Base-by-base conservation (phyloP, 2,797 vertebrate genomes). In the Oophaga sylvatica region DNA sequence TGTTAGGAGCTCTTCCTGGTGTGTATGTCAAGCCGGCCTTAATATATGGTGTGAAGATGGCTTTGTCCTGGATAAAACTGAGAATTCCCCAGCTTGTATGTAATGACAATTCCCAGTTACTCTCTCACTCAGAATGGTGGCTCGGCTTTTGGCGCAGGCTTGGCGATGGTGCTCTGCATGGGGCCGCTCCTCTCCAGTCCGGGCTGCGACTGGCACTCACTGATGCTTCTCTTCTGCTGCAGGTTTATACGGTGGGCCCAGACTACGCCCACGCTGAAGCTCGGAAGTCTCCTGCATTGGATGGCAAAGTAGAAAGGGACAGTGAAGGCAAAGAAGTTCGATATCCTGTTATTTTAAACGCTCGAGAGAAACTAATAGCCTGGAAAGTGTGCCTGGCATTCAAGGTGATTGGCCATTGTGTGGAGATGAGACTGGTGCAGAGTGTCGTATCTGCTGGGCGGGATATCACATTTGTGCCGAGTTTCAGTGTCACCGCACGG, bases 321-420 rank as follows among this genome's bases (percentile, higher is more conserved):
- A 97, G 97, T 65, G 97, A 97, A 94, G 97, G 96, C 80, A 97
- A 97, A 90, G 97, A 97, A 95, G 96, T 97, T 15, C 94, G 97
- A 8, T 97, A 97, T 87, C 97, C 97, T 26, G 97, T 97, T 85
- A 97, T 97, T 88, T 94, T 97, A 80, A 97, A 97, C 83, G 97
- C 97, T 86, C 93, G 96, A 85, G 97, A 97, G 91, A 97, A 97
- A 90, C 93, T 97, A 90, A 97, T 97, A 81, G 97, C 97, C 71
- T 97, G 97, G 97, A 97, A 97, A 95, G 97, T 97, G 75, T 97
- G 97, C 90, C 95, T 97, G 87, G 97, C 97, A 77, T 97, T 97
- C 92, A 97, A 97, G 95, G 97, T 97, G 94, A 94, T 80, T 62
- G 45, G 84, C 83, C 71, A 31, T 71, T 65, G 81, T 81, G 82